Base-by-base conservation (phyloP, 2,797 vertebrate genomes). In the Stomatorhinus walkeri region DNA sequence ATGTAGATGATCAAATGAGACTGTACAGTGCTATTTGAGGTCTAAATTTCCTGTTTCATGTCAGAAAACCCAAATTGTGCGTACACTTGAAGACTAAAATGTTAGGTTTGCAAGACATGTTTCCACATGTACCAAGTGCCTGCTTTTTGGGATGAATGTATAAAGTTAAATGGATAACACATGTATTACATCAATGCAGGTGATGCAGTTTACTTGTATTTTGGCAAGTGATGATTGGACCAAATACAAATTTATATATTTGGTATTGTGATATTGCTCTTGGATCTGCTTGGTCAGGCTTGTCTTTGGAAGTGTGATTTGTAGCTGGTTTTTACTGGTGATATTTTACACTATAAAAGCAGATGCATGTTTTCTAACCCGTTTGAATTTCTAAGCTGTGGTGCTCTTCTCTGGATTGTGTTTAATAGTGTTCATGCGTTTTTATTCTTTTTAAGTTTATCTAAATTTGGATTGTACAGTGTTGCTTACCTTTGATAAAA, bases 1-100 rank as follows among this genome's bases (percentile, higher is more conserved):
- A 89, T 22, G 10, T 89, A 48, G 88, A 87, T 90, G 92, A 94
- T 95, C 90, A 92, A 83, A 93, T 87, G 59, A 48, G 85, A 93
- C 93, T 85, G 89, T 51, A 49, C 49, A 61, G 88, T 88, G 88
- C 40, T 54, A 59, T 59, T 85, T 89, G 64, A 32, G 88, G 89
- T 91, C 84, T 89, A 49, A 54, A 76, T 87, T 89, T 89, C 87
- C 87, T 87, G 56, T 49, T 87, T 86, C 56, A 59, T 43, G 49
- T 36, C 36, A 14, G 28, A 59, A n/a, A 84, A 51, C 48, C 83
- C 43, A 85, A 85, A 49, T 85, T 49, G 49, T 6, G 49, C n/a
- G 14, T 51, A 85, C 12, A 51, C 79, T 83, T 49, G 12, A 12
- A 85, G 22, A 84, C 48, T 48, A 36, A 51, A 52, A 46, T 81